Conservation (phyloP, 2,888 invertebrate species). For the Meloe dianella region DNA sequence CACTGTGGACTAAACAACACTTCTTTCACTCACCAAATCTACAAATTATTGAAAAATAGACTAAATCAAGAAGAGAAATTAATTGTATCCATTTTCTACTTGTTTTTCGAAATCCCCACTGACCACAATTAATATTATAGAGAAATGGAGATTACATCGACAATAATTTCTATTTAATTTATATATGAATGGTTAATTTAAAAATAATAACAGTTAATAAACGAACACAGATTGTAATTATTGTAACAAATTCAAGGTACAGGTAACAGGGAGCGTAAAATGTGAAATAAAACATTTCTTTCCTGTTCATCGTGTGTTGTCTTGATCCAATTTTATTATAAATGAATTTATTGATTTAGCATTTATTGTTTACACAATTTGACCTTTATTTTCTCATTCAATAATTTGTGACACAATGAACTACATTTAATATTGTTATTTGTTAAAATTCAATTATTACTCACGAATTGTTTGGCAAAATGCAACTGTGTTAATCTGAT, state of each 20-base stretch:
- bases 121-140: slow-evolving; percentile 20
- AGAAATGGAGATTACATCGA: slow-evolving; percentile 18
- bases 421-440: too few relatives aligned
- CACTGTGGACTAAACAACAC: background rate
- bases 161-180: background rate
- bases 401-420: too few relatives aligned
- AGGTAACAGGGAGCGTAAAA: background rate
- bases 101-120: slow-evolving; percentile 27
- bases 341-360: background rate
- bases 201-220: too few relatives aligned
- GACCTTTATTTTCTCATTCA: background rate
- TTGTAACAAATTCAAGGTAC: background rate
- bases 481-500: too few relatives aligned
- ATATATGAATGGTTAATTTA: too few relatives aligned
- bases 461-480: too few relatives aligned
- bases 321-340: too few relatives aligned
- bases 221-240: background rate
- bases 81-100: slow-evolving; percentile 14
- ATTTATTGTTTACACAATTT: background rate
- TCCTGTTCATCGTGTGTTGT: background rate
- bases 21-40: background rate
- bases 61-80: slow-evolving; percentile 8
- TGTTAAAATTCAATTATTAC: too few relatives aligned
- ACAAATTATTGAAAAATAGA: background rate
- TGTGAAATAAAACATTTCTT: background rate